phyloP scores from a whole-genome alignment of 2,797 vertebrate genomes.

The Onychomys arenicola region DNA sequence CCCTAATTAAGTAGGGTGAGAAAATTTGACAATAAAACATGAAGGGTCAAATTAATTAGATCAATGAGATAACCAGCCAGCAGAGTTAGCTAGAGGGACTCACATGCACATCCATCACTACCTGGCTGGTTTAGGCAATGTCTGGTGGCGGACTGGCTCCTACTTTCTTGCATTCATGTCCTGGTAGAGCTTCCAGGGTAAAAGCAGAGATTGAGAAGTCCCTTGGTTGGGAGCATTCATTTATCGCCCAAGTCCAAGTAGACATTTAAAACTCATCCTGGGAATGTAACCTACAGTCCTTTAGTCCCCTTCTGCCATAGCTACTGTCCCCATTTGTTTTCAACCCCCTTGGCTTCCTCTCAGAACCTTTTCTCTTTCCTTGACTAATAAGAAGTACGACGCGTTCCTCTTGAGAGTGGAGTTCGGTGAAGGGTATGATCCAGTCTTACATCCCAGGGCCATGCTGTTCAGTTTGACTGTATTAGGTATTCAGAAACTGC shows the following conservation, averaged over 20 bases:
- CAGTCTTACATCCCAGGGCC: background rate
- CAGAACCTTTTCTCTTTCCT: background rate
- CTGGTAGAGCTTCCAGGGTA: constrained; percentile 8
- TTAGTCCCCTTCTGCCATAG: background rate
- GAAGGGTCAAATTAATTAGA: constrained; percentile 31
- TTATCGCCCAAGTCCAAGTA: background rate
- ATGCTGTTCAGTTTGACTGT: background rate
- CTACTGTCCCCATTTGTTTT: background rate
- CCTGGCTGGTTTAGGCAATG: background rate
- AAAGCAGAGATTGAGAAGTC: constrained; percentile 13
- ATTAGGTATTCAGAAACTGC: constrained; percentile 17
- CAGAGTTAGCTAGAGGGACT: background rate
- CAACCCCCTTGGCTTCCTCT: background rate
- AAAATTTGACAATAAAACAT: constrained; percentile 32
- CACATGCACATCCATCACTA: background rate
- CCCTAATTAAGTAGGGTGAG: constrained; percentile 19
- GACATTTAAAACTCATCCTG: background rate
- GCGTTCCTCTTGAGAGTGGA: background rate
- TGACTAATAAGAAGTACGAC: background rate
- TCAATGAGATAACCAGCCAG: background rate
- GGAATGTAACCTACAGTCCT: background rate
- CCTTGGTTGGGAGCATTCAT: background rate
- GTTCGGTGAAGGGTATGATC: background rate
- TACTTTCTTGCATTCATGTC: background rate
- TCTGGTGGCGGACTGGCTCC: background rate